Evolutionary conservation across 2,797 vertebrate species (phyloP).

Genomic region (Acanthornis magna): DNA sequence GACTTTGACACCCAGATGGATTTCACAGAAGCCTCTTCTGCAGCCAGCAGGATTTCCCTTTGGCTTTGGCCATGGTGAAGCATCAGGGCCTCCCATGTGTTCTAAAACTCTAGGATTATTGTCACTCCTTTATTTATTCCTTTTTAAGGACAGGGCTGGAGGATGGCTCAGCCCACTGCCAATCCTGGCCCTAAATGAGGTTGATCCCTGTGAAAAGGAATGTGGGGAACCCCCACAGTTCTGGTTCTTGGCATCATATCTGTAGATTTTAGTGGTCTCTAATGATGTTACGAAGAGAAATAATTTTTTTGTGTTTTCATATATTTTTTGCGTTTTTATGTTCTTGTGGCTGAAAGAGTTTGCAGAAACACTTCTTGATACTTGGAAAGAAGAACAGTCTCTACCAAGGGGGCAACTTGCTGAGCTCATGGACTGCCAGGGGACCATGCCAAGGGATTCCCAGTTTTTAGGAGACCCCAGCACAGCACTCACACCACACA

Average conservation of each 20-base stretch:
- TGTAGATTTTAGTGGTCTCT: not conserved
- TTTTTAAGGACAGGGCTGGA: not conserved
- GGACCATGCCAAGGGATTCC: fast-evolving
- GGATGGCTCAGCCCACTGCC: not conserved
- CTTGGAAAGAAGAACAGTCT: not conserved
- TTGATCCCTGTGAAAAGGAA: not conserved
- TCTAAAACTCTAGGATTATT: not conserved
- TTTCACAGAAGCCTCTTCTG: not conserved
- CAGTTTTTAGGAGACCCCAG: not conserved
- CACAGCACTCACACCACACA: not conserved
- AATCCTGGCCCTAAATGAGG: not conserved
- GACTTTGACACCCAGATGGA: not conserved
- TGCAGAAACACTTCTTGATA: not conserved
- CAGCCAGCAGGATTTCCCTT: not conserved
- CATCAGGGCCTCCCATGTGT: not conserved
- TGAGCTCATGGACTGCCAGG: not conserved
- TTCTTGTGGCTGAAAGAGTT: not conserved
- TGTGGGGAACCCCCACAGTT: not conserved
- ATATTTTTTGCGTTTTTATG: fast-evolving
- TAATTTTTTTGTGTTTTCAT: fast-evolving
- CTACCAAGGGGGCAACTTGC: not conserved
- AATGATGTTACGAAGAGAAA: not conserved
- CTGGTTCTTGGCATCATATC: not conserved
- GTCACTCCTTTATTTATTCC: not conserved
- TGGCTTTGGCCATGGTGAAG: not conserved